Conservation (phyloP, 2,888 invertebrate genomes). For the Cancer borealis region DNA sequence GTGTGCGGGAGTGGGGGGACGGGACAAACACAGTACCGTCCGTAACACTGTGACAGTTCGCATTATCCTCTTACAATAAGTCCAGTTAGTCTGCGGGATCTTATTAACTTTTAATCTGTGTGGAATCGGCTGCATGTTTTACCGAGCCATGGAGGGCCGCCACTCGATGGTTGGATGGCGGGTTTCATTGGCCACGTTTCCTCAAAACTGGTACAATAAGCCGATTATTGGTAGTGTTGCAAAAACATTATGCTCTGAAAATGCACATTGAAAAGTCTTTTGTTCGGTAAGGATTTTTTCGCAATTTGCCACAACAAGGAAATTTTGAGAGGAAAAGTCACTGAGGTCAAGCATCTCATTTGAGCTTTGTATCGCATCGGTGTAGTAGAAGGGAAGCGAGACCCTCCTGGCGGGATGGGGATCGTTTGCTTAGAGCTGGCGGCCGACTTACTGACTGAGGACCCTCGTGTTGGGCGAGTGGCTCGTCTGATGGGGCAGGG, state of each 20-base stretch:
- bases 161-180: conserved; percentile 11
- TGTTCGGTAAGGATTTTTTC: not conserved
- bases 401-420: not conserved
- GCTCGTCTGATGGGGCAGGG: not conserved
- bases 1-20: not conserved
- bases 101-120: conserved; percentile 26
- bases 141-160: not conserved
- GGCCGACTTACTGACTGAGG: not conserved
- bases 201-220: not conserved
- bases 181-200: not conserved
- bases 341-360: not conserved
- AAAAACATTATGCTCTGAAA: conserved; percentile 31
- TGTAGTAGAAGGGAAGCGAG: not conserved
- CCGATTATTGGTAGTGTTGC: conserved; percentile 17
- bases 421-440: not conserved
- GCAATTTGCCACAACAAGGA: not conserved
- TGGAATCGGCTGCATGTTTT: conserved; percentile 37
- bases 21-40: not conserved
- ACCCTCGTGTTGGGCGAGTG: not conserved
- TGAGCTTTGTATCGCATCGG: not conserved
- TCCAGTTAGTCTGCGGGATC: conserved; percentile 28
- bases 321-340: conserved; percentile 14
- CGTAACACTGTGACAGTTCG: not conserved
- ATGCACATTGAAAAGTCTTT: conserved; percentile 3
- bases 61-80: conserved; percentile 14